Evolutionary conservation across 92 coral and sea anemone genomes (phyloP), one percentile per base, ranked within the genome.

Genomic region (Zoanthus sociatus): DNA sequence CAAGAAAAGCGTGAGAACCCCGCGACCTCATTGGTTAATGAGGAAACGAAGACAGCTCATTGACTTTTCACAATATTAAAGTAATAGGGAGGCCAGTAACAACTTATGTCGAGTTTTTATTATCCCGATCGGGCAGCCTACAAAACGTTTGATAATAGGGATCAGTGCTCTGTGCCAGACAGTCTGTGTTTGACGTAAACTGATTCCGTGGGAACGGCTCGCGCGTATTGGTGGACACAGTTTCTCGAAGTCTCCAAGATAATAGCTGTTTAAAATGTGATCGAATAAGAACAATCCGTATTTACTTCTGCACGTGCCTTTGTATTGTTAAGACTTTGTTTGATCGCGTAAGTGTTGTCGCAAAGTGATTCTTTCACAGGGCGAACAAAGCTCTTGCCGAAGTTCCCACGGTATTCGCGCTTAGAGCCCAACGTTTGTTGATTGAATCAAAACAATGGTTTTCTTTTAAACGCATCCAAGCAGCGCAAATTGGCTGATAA

Each of bases 161-260:
- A 83, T 86, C 94, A 92, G 83, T 87, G 89, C 71, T 68, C 84
- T 20, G 67, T 54, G 71, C 85, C 89, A 90, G 92, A 94, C 95
- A 90, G 86, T 84, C 81, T 77, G 92, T 94, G 92, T 94, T 37
- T 31, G 31, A 21, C 58, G 78, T 88, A 88, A 88, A 67, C 79
- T 89, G 82, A 71, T 69, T 87, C 98, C 98, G 98, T 94, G 98
- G 98, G 98, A 94, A 94, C 98, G 21, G 92, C 32, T 60, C 31
- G 3, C 61, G 67, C 72, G 83, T 71, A 94, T 94, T 94, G 98
- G 98, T 53, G 18, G 84, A 75, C 50, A 33, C 46, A 16, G 33
- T 60, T 7, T 16, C 71, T 71, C 73, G 72, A 91, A 86, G 83
- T 84, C 87, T 84, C 88, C 83, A 31, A 66, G 16, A 93, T 92